A percentile compares a stretch with the other conserved stretches of the same genome.
Evolutionary conservation across 2,888 invertebrate genomes (phyloP).

Genomic region (Cremastinae sp.): DNA sequence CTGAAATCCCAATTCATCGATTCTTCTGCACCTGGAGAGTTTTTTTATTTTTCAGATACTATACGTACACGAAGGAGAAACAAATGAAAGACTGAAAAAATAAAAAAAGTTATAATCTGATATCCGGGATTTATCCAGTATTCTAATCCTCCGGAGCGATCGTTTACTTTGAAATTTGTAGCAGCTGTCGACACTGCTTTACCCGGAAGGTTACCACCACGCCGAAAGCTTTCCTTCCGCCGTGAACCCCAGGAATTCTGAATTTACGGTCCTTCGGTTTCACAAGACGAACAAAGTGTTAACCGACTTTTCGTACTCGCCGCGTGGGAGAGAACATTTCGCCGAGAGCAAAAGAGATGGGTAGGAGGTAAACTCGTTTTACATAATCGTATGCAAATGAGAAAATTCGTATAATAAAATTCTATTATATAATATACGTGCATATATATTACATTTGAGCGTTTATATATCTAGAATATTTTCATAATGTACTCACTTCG

Average conservation of each 20-base stretch:
- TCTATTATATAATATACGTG: slow-evolving; percentile 13
- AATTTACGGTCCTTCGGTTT: slow-evolving; percentile 20
- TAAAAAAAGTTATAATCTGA: too few relatives aligned
- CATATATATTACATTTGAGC: slow-evolving; percentile 1
- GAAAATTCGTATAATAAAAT: slow-evolving; percentile 53
- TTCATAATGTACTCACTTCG: slow-evolving; percentile 74
- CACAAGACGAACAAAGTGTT: slow-evolving; percentile 29
- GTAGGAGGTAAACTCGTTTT: slow-evolving; percentile 59
- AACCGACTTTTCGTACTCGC: slow-evolving; percentile 57
- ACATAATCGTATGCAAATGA: slow-evolving; percentile 68
- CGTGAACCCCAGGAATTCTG: slow-evolving; percentile 7
- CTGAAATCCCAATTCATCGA: too few relatives aligned
- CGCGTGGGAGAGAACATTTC: slow-evolving; percentile 41
- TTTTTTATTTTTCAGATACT: too few relatives aligned
- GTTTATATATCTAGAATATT: slow-evolving; percentile 34
- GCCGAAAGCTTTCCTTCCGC: slow-evolving; percentile 41
- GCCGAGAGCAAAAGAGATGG: slow-evolving; percentile 1
- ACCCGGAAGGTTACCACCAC: slow-evolving; percentile 9
- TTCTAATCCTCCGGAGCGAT: slow-evolving; percentile 22
- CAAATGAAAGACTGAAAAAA: too few relatives aligned
- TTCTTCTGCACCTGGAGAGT: too few relatives aligned
- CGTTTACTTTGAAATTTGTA: slow-evolving; percentile 32
- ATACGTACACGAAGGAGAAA: too few relatives aligned
- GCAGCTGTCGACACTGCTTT: slow-evolving; percentile 29
- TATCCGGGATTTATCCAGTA: slow-evolving; percentile 6